Percentiles rank a stretch among this genome's conserved stretches.
Conservation (phyloP, 2,113 vertebrate species). For the Eretmochelys imbricata region DNA sequence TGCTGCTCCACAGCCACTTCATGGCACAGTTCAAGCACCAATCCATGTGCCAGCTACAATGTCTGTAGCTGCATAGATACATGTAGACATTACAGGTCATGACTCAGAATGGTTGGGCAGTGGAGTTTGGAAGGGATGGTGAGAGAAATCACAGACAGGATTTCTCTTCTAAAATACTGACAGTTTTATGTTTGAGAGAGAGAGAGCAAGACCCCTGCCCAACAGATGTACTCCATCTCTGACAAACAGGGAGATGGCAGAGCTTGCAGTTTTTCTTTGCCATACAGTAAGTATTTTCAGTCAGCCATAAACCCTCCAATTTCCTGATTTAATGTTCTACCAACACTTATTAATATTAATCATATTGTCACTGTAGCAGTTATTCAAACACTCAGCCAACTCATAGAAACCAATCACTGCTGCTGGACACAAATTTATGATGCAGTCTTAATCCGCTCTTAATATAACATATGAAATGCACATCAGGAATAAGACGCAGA, state of each 20-base stretch:
- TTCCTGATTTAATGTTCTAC: neutral
- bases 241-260: neutral
- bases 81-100: neutral
- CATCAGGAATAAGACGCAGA: neutral
- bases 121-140: neutral
- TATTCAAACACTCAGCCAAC: neutral
- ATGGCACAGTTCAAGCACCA: neutral
- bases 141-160: too few species aligned
- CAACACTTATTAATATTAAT: neutral
- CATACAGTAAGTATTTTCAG: neutral
- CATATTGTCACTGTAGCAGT: neutral
- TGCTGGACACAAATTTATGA: neutral
- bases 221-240: neutral
- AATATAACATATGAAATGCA: neutral
- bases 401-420: neutral
- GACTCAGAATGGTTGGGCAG: neutral
- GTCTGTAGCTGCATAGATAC: neutral
- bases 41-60: neutral
- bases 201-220: too few species aligned
- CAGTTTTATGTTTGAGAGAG: too few species aligned
- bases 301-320: neutral
- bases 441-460: neutral
- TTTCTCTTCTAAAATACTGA: too few species aligned
- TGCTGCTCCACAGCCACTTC: neutral
- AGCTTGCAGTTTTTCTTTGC: neutral